Percentiles rank a stretch among this genome's conserved stretches.
phyloP scores from a whole-genome alignment of 1,140 invertebrate species.

The Drosophila miranda region DNA sequence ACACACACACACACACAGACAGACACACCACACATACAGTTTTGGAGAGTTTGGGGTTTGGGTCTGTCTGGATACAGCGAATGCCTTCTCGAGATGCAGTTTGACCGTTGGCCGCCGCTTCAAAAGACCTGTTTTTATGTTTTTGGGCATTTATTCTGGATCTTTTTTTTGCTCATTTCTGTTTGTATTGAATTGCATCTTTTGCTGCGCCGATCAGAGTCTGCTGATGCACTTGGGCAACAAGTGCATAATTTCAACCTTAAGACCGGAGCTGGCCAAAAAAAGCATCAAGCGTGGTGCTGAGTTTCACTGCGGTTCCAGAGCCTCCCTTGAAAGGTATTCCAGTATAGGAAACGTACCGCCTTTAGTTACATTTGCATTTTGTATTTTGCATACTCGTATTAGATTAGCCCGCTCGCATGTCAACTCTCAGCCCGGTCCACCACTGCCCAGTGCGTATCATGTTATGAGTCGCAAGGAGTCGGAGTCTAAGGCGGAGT shows the following conservation, averaged over 20 bases:
- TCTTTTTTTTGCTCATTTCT: slow-evolving; percentile 51
- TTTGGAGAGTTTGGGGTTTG: slow-evolving; percentile 7
- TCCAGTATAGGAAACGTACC: slow-evolving; percentile 3
- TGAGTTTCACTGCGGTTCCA: slow-evolving; percentile 55
- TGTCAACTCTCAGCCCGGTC: neutral
- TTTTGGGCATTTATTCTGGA: slow-evolving; percentile 80
- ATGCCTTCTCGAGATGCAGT: slow-evolving; percentile 71
- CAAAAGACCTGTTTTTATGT: slow-evolving; percentile 76
- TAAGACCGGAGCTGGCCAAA: slow-evolving; percentile 15
- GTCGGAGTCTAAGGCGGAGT: no score
- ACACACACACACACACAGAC: slow-evolving; percentile 23
- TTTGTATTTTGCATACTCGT: slow-evolving; percentile 1
- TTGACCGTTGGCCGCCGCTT: slow-evolving; percentile 74
- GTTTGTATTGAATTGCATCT: slow-evolving; percentile 78
- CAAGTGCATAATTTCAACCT: slow-evolving; percentile 71
- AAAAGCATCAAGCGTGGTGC: slow-evolving; percentile 53
- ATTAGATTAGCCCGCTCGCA: slow-evolving; percentile 40
- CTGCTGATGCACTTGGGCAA: slow-evolving; percentile 65
- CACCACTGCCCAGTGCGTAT: slow-evolving; percentile 23
- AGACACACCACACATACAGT: slow-evolving; percentile 5
- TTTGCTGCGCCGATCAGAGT: slow-evolving; percentile 38
- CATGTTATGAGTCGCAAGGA: slow-evolving; percentile 18
- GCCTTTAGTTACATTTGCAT: slow-evolving; percentile 39
- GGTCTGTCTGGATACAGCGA: slow-evolving; percentile 33
- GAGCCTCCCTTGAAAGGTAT: slow-evolving; percentile 14